Percentiles rank a stretch among this genome's conserved stretches.
phyloP scores from a whole-genome alignment of 2,888 invertebrate species.

The Acronicta leporina region DNA sequence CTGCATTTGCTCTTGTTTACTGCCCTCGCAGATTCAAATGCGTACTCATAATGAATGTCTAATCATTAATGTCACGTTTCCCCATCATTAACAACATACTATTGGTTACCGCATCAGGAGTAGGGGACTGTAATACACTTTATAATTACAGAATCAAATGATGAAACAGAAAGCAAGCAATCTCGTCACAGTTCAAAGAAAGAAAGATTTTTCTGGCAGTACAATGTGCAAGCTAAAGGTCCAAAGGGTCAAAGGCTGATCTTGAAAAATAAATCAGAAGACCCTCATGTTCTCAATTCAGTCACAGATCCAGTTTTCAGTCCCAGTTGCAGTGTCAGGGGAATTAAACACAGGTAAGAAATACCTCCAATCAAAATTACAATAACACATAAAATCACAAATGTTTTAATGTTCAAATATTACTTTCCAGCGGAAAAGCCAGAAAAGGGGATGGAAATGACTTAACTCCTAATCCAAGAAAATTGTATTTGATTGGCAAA shows the following conservation, averaged over 20 bases:
- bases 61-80: too few species aligned
- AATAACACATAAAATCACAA: not conserved
- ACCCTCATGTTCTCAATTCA: constrained; percentile 97
- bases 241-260: constrained; percentile 97
- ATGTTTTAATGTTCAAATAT: constrained; percentile 3
- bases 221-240: constrained; percentile 99
- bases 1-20: too few species aligned
- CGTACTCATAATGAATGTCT: too few species aligned
- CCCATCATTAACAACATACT: too few species aligned
- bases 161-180: constrained; percentile 88
- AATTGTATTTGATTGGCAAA: constrained; percentile 96
- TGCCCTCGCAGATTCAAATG: too few species aligned
- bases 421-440: constrained; percentile 93
- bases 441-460: constrained; percentile 99
- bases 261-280: constrained; percentile 95
- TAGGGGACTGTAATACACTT: not conserved
- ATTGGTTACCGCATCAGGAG: too few species aligned
- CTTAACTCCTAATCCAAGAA: constrained; percentile 97
- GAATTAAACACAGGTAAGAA: constrained; percentile 94
- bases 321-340: constrained; percentile 96
- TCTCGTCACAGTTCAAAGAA: constrained; percentile 89
- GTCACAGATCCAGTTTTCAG: constrained; percentile 99
- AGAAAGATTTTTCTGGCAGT: constrained; percentile 98
- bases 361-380: not conserved
- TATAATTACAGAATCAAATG: constrained; percentile 89